Base-by-base conservation (phyloP, 2,113 vertebrate species). In the Pyrgilauda ruficollis region DNA sequence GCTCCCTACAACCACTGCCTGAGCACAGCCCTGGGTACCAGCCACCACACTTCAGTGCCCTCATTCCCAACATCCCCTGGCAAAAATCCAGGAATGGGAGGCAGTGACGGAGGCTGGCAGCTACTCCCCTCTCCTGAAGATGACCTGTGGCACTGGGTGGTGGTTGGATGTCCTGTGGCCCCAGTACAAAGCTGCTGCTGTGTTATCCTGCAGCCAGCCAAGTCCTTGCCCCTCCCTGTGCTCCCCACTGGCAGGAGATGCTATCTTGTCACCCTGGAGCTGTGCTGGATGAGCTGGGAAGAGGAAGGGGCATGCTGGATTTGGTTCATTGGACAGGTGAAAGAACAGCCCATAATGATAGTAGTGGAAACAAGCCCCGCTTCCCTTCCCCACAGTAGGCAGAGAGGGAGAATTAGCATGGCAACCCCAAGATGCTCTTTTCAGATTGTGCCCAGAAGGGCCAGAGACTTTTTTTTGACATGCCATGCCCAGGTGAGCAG, bases 1-100 rank as follows among this genome's bases (percentile, higher is more conserved):
- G 33, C 33, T 87, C 73, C 70, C 33, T 70, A n/a, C 35, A 33
- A 53, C 16, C 35, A 31, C 35, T 28, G 67, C 49, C 62, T 11
- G 14, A 77, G n/a, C 72, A 72, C 4, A 77, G 68, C 76, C 52
- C 55, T 50, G 39, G 21, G 50, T 67, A 84, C 33, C 76, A 55
- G 24, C 18, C 49, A 35, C 33, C 0, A 1, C 0, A 0, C 30
- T 81, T 64, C 56, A 64, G 39, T 18, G 20, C 18, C 79, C 75
- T 70, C 75, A 63, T 26, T 67, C 50, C 72, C 55, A 47, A 8
- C 27, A 58, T 55, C 44, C 35, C 35, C 11, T 8, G 52, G 72
- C 59, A 83, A 88, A 83, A 88, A n/a, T 19, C 37, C 61, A n/a
- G 68, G 49, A 84, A 81, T 2, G 14, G 63, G 74, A 94, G 75